Base-by-base conservation (phyloP, 2,888 invertebrate genomes). In the Cyclophora punctaria region DNA sequence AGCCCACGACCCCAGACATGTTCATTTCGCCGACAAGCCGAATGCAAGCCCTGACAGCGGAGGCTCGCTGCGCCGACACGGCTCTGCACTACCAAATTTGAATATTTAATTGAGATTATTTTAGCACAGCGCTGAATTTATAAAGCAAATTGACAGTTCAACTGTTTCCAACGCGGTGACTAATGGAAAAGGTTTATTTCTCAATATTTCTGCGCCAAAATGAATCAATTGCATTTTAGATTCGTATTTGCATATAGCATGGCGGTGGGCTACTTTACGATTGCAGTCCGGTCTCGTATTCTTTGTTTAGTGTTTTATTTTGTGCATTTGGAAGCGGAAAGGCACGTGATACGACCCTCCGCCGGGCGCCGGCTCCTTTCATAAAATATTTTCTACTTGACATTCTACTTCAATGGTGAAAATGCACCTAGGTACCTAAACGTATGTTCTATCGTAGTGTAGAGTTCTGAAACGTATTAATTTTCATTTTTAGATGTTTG, bases 21-120 rank as follows among this genome's bases (percentile, higher is more conserved):
- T 85, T 82, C 79, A 75, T 77, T 82, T 78, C 64, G 64, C 75
- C 70, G 83, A 83, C 84, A 82, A 75, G 73, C 78, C 77, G 66
- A 81, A 81, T 80, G 83, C 80, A 79, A 78, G 71, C 75, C 76
- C 73, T 81, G 83, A 82, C 85, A 79, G 79, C 70, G 58, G 51
- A 71, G 68, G 59, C 66, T 59, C 67, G 64, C 67, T 75, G 75
- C 81, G 76, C 64, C 74, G 73, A 86, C 86, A 86, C 72, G 78
- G 72, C 71, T 82, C 71, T 80, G 85, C 86, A 85, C 87, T 86
- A 72, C 67, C 75, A 69, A 75, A 77, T 83, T 73, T 85, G 79
- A 85, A 86, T 86, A 78, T 83, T 86, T 63, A 63, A 83, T 83
- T 76, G 73, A 58, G 67, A 75, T 76, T 82, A 83, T 83, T 83